Percentiles rank a stretch among this genome's conserved stretches.
These are phyloP conservation scores for Sphyrna mokarran DNA, from an alignment of 2,113 vertebrate genomes.

Conservation along the genomic window DNA sequence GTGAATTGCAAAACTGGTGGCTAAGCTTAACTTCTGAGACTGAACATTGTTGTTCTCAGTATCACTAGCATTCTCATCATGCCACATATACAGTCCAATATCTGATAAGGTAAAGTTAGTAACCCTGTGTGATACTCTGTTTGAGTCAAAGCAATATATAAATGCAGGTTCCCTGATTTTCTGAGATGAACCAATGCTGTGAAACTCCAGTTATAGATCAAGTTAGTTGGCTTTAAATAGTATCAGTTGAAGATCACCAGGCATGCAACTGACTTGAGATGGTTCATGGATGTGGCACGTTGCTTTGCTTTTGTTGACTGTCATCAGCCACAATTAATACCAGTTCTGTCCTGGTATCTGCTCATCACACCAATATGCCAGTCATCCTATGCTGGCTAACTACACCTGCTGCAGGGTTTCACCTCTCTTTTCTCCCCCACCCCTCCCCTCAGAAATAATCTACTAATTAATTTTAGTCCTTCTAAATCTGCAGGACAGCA, in stretches of 20 bases:
- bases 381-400: not conserved
- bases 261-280: not conserved
- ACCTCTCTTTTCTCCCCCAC: not conserved
- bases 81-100: not conserved
- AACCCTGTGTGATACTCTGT: not conserved
- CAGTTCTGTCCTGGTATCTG: not conserved
- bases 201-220: slow-evolving; percentile 4
- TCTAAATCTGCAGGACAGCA: not conserved
- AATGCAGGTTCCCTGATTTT: not conserved
- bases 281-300: not conserved
- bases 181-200: not conserved
- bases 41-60: not conserved
- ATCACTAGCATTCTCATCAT: not conserved
- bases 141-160: not conserved
- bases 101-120: not conserved
- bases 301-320: not conserved
- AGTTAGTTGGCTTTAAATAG: not conserved
- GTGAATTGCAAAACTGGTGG: not conserved
- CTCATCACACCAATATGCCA: not conserved
- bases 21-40: not conserved
- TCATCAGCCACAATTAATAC: not conserved
- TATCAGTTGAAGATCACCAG: not conserved
- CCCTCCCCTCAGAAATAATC: not conserved
- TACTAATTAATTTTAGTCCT: not conserved
- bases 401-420: not conserved